Evolutionary conservation across 2,113 vertebrate species (phyloP), one percentile per base, ranked within the genome.

Genomic region (Cyanocitta stelleri): DNA sequence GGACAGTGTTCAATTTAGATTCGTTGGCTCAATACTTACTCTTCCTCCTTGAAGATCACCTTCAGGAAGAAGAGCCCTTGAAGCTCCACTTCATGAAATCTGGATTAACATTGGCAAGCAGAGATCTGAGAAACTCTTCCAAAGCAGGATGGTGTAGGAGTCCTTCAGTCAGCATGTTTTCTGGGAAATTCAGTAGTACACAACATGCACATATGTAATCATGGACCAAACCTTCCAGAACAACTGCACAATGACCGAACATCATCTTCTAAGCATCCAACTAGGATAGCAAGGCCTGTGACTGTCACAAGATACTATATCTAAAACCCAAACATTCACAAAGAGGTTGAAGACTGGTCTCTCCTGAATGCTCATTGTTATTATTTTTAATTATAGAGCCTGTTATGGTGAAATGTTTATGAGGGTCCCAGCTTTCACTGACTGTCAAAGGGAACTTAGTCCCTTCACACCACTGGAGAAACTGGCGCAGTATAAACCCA

Each of bases 361-460:
- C 24, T 93, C 39, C 41, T 74, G 44, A 66, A 32, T 24, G 18
- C 23, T 77, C 8, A 9, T 30, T 61, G 39, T 75, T 54, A 55
- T 74, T 95, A 44, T 41, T 88, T 87, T 90, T 86, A 93, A 94
- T 88, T 86, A 52, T 8, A 86, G 39, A 58, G 21, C 37, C 86
- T 90, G 63, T 69, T 41, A 41, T 35, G 22, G 43, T 90, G 64
- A 84, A 88, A 77, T 64, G 41, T 48, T 91, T 88, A 35, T 33
- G 48, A 77, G 37, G 32, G 48, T 88, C 19, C 24, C 44, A 63
- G 43, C 19, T 88, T 88, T 86, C 10, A n/a, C 30, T 41, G 66
- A 10, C 67, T 96, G 61, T 81, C 73, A 95, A 81, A 64, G 29
- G 49, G 41, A 92, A 29, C 52, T 86, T 30, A 49, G n/a, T 84